Evolutionary conservation across 1,140 invertebrate species (phyloP), one percentile per base, ranked within the genome.

Genomic region (Drosophila serrata): DNA sequence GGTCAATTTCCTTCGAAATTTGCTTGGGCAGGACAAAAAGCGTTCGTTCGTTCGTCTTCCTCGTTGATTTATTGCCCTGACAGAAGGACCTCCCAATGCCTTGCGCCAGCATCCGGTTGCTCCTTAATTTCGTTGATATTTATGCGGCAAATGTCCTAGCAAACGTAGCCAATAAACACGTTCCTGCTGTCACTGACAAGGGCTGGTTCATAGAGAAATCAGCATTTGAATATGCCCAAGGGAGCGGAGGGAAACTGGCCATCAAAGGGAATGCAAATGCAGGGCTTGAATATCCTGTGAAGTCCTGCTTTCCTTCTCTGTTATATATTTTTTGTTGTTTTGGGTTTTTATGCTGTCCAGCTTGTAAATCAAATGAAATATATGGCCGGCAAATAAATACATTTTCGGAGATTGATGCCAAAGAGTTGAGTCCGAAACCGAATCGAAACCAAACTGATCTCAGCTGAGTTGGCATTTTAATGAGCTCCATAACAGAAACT

Each of bases 91-190:
- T 67, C 37, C 49, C 58, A 27, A 17, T 37, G 45, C 31, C 46
- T 29, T 31, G 24, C 27, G 31, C 31, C 45, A 69, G 48, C 46
- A 61, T 70, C 68, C 65, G 65, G 46, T 69, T 81, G 85, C 79
- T 86, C 85, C 84, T 88, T 88, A 88, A 88, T 88, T 88, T 88
- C 84, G 84, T 88, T 90, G 85, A 90, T 88, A 88, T 90, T 88
- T 88, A 88, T 88, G 85, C 81, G 84, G 80, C 84, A 80, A 88
- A 79, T 87, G 84, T 87, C 80, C 77, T 65, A 67, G 57, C 56
- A 68, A 77, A 60, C 73, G 58, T 45, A 82, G 82, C 84, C 84
- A 86, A 86, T 86, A 87, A 86, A 86, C 82, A 86, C 82, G 79
- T 86, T 85, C 82, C 55, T 77, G 63, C 74, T 85, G 82, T 68